phyloP scores from a whole-genome alignment of 2,888 invertebrate species.

The Eupsilia transversa region DNA sequence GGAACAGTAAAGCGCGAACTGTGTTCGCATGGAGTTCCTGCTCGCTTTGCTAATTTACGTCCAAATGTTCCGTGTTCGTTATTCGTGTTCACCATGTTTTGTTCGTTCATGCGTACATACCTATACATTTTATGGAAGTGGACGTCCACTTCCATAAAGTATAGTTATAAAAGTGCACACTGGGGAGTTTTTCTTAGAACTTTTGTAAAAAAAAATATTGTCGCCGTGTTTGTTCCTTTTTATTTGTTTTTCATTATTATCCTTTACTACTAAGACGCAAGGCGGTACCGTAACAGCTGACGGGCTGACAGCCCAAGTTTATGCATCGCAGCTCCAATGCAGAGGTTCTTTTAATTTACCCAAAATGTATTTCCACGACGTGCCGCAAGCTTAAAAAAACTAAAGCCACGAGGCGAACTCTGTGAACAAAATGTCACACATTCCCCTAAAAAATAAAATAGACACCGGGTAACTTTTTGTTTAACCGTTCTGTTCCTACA shows the following conservation, averaged over 20 bases:
- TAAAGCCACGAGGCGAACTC: slow-evolving; percentile 10
- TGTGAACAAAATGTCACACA: slow-evolving; percentile 31
- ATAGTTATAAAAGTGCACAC: background rate
- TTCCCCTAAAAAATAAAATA: slow-evolving; percentile 50
- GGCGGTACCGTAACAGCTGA: too few relatives aligned
- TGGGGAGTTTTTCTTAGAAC: background rate
- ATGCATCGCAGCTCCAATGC: background rate
- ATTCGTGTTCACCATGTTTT: too few relatives aligned
- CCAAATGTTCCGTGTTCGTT: too few relatives aligned
- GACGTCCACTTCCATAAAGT: too few relatives aligned
- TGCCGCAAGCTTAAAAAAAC: background rate
- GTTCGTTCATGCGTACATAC: too few relatives aligned
- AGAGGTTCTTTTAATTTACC: background rate
- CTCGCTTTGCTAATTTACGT: too few relatives aligned
- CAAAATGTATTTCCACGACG: slow-evolving; percentile 15
- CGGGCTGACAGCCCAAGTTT: background rate
- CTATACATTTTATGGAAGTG: background rate
- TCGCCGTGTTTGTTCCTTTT: background rate
- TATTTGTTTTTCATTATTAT: background rate
- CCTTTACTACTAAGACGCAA: background rate
- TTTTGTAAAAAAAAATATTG: background rate
- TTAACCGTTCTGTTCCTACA: slow-evolving; percentile 18
- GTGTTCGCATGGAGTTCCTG: too few relatives aligned
- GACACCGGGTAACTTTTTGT: slow-evolving; percentile 42
- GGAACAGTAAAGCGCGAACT: too few relatives aligned